A percentile compares a stretch with the other conserved stretches of the same genome.
Conservation (phyloP, 2,113 vertebrate species). For the Calyptommatus sinebrachiatus region DNA sequence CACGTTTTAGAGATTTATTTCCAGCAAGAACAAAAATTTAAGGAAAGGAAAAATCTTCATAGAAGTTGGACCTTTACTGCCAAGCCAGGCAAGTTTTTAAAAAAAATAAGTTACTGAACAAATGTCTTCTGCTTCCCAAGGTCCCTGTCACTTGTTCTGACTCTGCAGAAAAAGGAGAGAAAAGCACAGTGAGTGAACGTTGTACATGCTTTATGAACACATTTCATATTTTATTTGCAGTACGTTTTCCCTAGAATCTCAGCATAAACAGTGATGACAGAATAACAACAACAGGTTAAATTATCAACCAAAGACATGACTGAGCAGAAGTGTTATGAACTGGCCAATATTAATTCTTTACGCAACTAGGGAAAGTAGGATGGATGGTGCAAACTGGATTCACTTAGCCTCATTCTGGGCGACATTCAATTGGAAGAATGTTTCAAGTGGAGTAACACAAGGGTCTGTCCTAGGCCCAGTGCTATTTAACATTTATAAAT, state of each 20-base stretch:
- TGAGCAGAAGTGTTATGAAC: too few species aligned
- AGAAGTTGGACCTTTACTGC: slow-evolving; percentile 62
- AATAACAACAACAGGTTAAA: background rate
- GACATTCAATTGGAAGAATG: too few species aligned
- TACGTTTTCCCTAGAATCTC: too few species aligned
- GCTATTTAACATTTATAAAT: too few species aligned
- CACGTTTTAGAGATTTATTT: slow-evolving; percentile 16
- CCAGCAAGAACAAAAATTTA: slow-evolving; percentile 23
- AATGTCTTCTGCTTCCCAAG: slow-evolving; percentile 43
- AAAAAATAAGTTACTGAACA: slow-evolving; percentile 21
- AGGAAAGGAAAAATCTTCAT: slow-evolving; percentile 52
- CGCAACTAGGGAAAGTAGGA: too few species aligned
- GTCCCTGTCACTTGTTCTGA: slow-evolving; percentile 26
- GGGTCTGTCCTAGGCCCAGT: too few species aligned
- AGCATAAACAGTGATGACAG: too few species aligned
- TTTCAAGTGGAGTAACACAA: too few species aligned
- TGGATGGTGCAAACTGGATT: too few species aligned
- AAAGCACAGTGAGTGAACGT: background rate
- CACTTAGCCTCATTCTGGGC: too few species aligned
- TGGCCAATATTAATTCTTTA: background rate
- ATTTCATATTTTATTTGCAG: too few species aligned
- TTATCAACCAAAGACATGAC: background rate
- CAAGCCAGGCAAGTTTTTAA: slow-evolving; percentile 43
- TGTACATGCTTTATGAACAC: background rate
- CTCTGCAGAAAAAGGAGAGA: slow-evolving; percentile 45